These are phyloP conservation scores for Hecatera dysodea DNA, from an alignment of 2,888 invertebrate species.

Conservation along the genomic window DNA sequence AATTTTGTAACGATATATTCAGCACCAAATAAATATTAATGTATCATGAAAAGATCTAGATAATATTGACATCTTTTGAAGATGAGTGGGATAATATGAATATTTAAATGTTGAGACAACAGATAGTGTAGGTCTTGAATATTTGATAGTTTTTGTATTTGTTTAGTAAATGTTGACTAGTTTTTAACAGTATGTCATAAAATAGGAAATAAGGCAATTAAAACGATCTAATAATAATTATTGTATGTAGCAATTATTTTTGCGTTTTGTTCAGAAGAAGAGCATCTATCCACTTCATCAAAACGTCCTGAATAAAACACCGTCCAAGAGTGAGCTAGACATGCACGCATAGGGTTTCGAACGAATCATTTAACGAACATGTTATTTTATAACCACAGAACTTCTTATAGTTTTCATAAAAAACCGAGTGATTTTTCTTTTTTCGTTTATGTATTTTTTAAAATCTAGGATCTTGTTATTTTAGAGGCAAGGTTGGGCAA, in stretches of 20 bases:
- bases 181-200: not conserved
- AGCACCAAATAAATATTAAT: constrained; percentile 82
- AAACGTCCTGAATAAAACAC: not conserved
- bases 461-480: too few relatives aligned
- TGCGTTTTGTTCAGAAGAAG: not conserved
- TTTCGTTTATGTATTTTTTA: too few relatives aligned
- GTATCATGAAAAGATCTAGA: constrained; percentile 73
- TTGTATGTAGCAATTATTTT: not conserved
- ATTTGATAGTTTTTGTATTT: constrained; percentile 7
- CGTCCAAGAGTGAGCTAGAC: too few relatives aligned
- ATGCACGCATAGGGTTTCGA: too few relatives aligned
- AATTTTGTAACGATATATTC: constrained; percentile 87
- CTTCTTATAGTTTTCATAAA: too few relatives aligned
- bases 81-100: constrained; percentile 20
- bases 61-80: constrained; percentile 59
- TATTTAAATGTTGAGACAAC: constrained; percentile 7
- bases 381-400: too few relatives aligned
- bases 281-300: not conserved
- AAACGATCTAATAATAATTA: too few relatives aligned
- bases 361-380: too few relatives aligned
- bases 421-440: too few relatives aligned
- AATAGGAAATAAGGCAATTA: not conserved
- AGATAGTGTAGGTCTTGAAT: constrained; percentile 12
- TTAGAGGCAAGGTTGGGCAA: too few relatives aligned
- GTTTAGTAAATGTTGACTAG: not conserved